These are phyloP conservation scores for Tetranychus urticae DNA, from an alignment of 1,140 invertebrate species.

Conservation along the genomic window DNA sequence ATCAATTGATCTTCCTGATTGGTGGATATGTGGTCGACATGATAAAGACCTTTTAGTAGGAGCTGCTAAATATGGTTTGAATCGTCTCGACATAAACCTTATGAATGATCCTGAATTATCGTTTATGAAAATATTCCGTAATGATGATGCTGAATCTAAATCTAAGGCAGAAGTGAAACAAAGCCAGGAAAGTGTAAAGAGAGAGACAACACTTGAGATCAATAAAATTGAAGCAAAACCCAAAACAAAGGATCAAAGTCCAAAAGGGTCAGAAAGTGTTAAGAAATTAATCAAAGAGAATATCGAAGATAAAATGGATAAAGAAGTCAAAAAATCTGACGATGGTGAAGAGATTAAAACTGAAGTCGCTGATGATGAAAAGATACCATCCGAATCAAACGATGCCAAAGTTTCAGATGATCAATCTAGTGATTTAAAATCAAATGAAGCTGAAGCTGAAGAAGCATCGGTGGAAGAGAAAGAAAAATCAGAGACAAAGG, in stretches of 20 bases:
- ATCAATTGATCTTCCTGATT: constrained; percentile 73
- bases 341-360: neutral
- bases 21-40: constrained; percentile 84
- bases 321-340: neutral
- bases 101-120: constrained; percentile 76
- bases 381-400: constrained; percentile 29
- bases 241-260: constrained; percentile 23
- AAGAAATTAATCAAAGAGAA: constrained; percentile 28
- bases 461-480: constrained; percentile 11
- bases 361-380: constrained; percentile 13
- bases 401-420: neutral
- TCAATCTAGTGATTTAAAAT: constrained; percentile 1
- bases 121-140: constrained; percentile 33
- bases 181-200: neutral
- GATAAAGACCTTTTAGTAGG: constrained; percentile 81
- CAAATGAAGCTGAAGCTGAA: constrained; percentile 8
- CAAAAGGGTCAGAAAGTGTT: constrained; percentile 25
- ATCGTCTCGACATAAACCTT: constrained; percentile 72
- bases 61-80: constrained; percentile 82
- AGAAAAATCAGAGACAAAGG: constrained; percentile 4
- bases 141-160: neutral
- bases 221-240: constrained; percentile 3
- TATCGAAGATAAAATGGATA: too few species aligned
- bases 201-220: constrained; percentile 10
- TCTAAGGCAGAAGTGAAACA: neutral